These are phyloP conservation scores for Ceyx cyanopectus DNA, from an alignment of 2,113 vertebrate genomes.

Conservation along the genomic window DNA sequence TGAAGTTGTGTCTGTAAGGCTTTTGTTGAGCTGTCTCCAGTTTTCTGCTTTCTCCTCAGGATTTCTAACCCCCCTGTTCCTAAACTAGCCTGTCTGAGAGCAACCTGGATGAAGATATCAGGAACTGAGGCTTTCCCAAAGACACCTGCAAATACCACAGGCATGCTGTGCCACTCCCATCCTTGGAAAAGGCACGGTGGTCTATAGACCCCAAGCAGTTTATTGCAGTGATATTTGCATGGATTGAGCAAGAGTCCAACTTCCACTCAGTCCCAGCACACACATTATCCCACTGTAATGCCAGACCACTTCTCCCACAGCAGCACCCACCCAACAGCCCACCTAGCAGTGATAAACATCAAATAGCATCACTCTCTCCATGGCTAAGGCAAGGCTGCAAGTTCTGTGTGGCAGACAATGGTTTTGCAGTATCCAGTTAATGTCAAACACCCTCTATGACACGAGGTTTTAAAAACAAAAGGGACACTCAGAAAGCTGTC, in stretches of 20 bases:
- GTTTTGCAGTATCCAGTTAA: background rate
- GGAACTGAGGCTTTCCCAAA: background rate
- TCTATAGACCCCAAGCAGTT: background rate
- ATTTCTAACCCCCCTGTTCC: background rate
- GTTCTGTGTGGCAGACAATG: background rate
- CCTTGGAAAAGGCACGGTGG: background rate
- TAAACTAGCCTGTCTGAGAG: background rate
- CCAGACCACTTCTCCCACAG: background rate
- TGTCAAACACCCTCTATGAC: background rate
- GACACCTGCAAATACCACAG: background rate
- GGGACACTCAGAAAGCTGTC: background rate
- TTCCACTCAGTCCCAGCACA: background rate
- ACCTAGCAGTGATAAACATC: accelerated
- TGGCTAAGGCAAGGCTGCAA: accelerated
- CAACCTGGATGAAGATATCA: background rate
- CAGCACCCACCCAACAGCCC: background rate
- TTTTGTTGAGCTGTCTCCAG: background rate
- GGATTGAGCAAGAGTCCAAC: background rate
- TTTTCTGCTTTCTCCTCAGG: background rate
- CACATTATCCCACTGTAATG: background rate
- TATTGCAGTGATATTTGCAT: background rate
- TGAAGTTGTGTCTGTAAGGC: background rate
- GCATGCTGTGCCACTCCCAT: background rate
- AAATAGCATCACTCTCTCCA: accelerated
- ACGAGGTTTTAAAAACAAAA: background rate